A percentile compares a stretch with the other conserved stretches of the same genome.
phyloP scores from a whole-genome alignment of 2,888 invertebrate species.

The Sylvicola cinctus region DNA sequence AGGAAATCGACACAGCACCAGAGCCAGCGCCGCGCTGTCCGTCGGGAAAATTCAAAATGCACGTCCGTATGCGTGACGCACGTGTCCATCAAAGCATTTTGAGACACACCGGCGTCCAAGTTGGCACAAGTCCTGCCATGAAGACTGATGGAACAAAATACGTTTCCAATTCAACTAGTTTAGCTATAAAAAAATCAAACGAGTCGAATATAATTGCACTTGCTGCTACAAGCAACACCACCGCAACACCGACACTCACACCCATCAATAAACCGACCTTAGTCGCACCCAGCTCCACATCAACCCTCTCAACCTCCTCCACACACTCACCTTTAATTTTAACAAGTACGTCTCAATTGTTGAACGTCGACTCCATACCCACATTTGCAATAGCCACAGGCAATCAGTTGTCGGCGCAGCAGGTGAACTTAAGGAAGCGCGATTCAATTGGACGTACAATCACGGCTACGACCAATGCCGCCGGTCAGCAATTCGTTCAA shows the following conservation, averaged over 20 bases:
- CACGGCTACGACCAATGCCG: not conserved
- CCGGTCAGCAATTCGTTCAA: conserved; percentile 34
- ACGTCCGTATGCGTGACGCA: conserved; percentile 28
- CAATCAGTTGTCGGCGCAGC: conserved; percentile 13
- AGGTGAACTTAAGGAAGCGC: conserved; percentile 20
- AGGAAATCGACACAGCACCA: conserved; percentile 40
- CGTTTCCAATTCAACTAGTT: conserved; percentile 14
- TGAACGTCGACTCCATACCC: conserved; percentile 5
- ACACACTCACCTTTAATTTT: not conserved
- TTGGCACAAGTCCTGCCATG: conserved; percentile 28
- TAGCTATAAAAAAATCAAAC: conserved; percentile 2
- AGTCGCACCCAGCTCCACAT: too few species aligned
- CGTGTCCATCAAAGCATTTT: conserved; percentile 19
- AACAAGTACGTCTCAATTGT: not conserved
- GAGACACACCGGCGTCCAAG: conserved; percentile 16
- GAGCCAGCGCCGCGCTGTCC: conserved; percentile 40
- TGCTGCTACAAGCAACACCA: too few species aligned
- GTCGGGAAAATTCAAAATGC: conserved; percentile 40
- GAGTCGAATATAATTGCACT: not conserved
- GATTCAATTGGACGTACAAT: conserved; percentile 17
- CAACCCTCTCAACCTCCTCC: not conserved
- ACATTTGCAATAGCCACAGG: conserved; percentile 17
- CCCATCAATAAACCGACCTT: not conserved
- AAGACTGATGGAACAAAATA: conserved; percentile 21
- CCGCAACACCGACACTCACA: not conserved